phyloP scores from a whole-genome alignment of 2,797 vertebrate genomes.

The Melanotaenia parkinsoni region DNA sequence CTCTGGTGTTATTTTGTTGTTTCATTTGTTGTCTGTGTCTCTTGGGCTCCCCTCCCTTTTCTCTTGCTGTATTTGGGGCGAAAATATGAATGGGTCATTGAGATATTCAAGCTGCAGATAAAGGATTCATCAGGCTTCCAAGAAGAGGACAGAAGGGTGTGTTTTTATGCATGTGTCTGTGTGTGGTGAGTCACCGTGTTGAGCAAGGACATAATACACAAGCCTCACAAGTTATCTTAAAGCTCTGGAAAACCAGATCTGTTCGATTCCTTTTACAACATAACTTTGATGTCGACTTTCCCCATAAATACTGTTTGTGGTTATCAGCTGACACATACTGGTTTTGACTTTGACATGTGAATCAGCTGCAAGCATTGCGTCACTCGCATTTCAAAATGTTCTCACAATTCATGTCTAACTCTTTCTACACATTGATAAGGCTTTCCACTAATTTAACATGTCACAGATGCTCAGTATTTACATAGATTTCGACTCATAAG shows the following conservation, averaged over 20 bases:
- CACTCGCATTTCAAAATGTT: conserved; percentile 4
- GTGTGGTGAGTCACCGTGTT: conserved; percentile 57
- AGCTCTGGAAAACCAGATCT: conserved; percentile 2
- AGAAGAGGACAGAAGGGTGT: conserved; percentile 40
- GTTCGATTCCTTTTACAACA: conserved; percentile 14
- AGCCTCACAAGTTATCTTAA: conserved; percentile 16
- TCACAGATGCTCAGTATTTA: not conserved
- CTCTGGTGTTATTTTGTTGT: conserved; percentile 56
- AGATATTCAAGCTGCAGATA: conserved; percentile 64
- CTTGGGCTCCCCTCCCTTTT: conserved; percentile 27
- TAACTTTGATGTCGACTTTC: not conserved
- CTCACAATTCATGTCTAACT: not conserved
- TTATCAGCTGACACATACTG: conserved; percentile 14
- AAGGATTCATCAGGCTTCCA: conserved; percentile 61
- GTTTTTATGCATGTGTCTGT: conserved; percentile 23
- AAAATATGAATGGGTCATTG: conserved; percentile 67
- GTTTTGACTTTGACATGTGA: conserved; percentile 32
- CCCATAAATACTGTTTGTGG: not conserved
- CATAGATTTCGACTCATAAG: not conserved
- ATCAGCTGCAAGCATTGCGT: conserved; percentile 6
- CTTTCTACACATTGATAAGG: not conserved
- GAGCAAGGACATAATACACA: conserved; percentile 52
- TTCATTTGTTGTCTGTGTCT: conserved; percentile 44
- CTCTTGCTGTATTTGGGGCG: conserved; percentile 37
- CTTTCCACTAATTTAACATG: not conserved